Conservation (phyloP, 2,113 vertebrate species). For the Axis porcinus region DNA sequence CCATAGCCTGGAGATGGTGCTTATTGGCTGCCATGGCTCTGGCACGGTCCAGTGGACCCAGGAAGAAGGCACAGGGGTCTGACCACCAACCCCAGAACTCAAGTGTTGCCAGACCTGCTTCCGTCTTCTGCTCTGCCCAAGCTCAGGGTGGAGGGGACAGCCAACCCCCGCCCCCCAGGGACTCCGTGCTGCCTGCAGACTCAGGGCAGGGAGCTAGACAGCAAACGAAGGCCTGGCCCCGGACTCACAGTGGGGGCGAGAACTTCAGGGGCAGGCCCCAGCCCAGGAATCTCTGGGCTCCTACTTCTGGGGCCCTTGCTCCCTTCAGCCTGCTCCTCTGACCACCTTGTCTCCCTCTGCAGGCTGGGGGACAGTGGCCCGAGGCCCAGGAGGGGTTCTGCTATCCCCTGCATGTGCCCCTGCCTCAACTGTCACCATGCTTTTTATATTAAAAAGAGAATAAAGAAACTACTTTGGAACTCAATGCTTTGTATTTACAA, state of each 20-base stretch:
- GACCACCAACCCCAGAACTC: neutral
- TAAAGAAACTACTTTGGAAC: constrained; percentile 70
- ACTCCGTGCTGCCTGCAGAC: neutral
- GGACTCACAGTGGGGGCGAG: neutral
- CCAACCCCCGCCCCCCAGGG: fast-evolving
- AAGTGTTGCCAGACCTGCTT: constrained; percentile 10
- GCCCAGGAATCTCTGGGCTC: neutral
- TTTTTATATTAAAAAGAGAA: constrained; percentile 67
- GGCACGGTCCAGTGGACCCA: constrained; percentile 72
- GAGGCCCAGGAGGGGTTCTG: constrained; percentile 40
- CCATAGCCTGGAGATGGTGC: constrained; percentile 75
- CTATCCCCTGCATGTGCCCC: constrained; percentile 67
- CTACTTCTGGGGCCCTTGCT: neutral
- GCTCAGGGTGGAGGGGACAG: neutral
- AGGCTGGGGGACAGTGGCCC: constrained; percentile 2
- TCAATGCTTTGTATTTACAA: constrained; percentile 73
- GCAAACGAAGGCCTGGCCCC: neutral
- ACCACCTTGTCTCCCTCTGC: neutral
- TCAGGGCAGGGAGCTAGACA: neutral
- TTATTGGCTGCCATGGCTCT: constrained; percentile 67
- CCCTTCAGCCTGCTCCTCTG: neutral
- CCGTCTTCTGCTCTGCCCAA: neutral
- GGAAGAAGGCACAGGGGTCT: constrained; percentile 77
- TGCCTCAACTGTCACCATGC: constrained; percentile 27
- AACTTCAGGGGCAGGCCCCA: constrained; percentile 2